phyloP scores from a whole-genome alignment of 2,797 vertebrate species.

The Mus minutoides region DNA sequence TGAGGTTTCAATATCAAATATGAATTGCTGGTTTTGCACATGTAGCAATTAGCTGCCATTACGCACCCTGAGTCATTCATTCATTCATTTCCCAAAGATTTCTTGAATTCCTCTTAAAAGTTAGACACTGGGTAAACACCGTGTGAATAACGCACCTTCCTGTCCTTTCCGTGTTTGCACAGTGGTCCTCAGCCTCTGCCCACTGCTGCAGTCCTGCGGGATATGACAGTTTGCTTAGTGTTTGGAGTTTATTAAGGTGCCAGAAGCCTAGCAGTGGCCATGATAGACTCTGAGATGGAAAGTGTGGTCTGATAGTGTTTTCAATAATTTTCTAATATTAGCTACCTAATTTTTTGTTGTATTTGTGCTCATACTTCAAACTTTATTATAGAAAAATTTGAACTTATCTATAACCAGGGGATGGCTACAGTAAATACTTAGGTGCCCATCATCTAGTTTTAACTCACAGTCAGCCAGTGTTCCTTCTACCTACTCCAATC shows the following conservation, averaged over 20 bases:
- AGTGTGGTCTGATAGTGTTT: neutral
- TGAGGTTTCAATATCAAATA: slow-evolving; percentile 59
- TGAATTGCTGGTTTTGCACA: slow-evolving; percentile 40
- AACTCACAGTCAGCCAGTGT: neutral
- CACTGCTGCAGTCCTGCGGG: neutral
- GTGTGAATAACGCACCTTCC: neutral
- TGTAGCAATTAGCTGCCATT: neutral
- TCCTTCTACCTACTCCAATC: neutral
- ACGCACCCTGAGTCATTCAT: neutral
- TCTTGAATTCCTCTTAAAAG: slow-evolving; percentile 32
- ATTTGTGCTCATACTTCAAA: slow-evolving; percentile 50
- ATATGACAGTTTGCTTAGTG: neutral
- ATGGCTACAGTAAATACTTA: neutral
- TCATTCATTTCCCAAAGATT: slow-evolving; percentile 37
- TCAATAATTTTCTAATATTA: slow-evolving; percentile 17
- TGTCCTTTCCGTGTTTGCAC: neutral
- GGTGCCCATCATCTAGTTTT: neutral
- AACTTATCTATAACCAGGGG: neutral
- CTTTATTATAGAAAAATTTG: slow-evolving; percentile 4
- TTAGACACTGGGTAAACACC: neutral
- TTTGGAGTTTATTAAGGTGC: neutral
- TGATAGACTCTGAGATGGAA: neutral
- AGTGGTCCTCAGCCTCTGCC: neutral
- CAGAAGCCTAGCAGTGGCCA: neutral
- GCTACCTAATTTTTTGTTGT: neutral